These are phyloP conservation scores for Tichodroma muraria DNA, from an alignment of 2,113 vertebrate genomes.

Conservation along the genomic window DNA sequence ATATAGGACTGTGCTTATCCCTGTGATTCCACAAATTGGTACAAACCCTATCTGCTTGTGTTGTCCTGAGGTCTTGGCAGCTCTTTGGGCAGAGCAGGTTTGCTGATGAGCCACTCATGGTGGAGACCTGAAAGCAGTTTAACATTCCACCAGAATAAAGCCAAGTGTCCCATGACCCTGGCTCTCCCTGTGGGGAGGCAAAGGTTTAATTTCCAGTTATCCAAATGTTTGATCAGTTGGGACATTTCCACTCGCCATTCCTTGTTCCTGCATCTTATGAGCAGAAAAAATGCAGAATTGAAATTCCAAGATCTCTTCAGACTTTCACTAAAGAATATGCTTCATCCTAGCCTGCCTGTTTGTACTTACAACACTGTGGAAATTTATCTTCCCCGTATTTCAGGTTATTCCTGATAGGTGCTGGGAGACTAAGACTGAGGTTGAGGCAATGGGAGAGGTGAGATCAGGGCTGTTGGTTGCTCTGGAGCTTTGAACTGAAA, in stretches of 20 bases:
- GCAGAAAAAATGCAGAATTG: neutral
- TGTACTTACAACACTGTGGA: fast-evolving
- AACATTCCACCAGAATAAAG: neutral
- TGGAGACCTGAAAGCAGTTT: neutral
- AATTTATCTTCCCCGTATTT: neutral
- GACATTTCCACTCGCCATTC: fast-evolving
- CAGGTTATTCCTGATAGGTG: neutral
- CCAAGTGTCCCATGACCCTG: fast-evolving
- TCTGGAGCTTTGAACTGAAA: neutral
- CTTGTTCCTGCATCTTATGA: neutral
- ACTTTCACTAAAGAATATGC: neutral
- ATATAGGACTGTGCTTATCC: neutral
- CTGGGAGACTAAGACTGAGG: neutral
- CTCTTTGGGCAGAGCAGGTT: neutral
- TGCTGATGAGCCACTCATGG: neutral
- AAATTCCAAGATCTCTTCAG: neutral
- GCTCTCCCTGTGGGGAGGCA: neutral
- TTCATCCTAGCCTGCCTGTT: neutral
- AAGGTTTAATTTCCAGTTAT: neutral
- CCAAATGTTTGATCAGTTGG: neutral
- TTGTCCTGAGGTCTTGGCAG: neutral
- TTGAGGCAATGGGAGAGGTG: neutral
- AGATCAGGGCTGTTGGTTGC: neutral
- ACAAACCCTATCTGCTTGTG: neutral
- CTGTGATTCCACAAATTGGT: neutral